Conservation (phyloP, 2,888 invertebrate genomes). For the Neoitamus cyanurus region DNA sequence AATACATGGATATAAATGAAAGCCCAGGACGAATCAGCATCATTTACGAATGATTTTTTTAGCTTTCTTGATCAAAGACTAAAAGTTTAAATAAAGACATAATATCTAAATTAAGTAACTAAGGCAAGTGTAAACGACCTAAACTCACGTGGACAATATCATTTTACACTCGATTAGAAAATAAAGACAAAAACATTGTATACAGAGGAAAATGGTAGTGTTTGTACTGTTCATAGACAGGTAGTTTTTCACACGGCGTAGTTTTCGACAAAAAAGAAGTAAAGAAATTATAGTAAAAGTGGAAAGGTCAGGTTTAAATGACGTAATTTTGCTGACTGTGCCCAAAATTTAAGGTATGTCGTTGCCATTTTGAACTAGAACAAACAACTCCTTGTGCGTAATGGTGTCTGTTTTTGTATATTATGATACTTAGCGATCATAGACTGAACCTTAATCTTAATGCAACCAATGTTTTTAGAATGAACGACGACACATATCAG, state of each 20-base stretch:
- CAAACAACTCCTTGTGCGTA: no score
- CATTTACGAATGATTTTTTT: background rate
- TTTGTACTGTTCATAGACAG: background rate
- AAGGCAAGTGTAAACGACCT: constrained; percentile 12
- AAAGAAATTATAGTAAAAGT: background rate
- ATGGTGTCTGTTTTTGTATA: no score
- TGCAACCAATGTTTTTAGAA: no score
- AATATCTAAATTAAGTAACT: background rate
- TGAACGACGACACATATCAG: no score
- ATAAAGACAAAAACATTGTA: constrained; percentile 8
- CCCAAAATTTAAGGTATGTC: background rate
- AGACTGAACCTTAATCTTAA: no score
- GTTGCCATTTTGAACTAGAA: no score
- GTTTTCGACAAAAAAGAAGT: background rate
- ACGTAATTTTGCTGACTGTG: background rate
- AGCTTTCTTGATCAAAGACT: constrained; percentile 15
- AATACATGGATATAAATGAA: constrained; percentile 16
- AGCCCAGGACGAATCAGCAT: background rate
- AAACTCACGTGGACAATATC: constrained; percentile 35
- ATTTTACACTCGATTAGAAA: constrained; percentile 36
- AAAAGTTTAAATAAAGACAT: background rate
- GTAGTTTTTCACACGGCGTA: background rate
- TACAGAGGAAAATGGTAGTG: background rate
- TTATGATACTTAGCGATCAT: no score
- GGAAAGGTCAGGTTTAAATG: background rate